These are phyloP conservation scores for Myrmecophaga tridactyla DNA, from an alignment of 2,113 vertebrate genomes.

Conservation along the genomic window DNA sequence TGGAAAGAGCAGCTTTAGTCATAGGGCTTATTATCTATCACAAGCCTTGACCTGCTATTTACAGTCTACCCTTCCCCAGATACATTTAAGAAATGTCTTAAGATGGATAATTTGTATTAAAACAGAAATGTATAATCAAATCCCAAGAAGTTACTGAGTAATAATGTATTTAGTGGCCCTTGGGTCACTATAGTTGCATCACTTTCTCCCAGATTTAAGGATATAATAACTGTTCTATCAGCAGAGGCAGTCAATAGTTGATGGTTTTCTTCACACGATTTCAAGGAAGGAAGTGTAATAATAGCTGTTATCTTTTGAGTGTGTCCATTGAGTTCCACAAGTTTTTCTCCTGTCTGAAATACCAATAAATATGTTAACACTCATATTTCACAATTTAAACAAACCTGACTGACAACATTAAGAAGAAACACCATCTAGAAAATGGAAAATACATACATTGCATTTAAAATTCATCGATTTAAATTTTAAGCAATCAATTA, in stretches of 20 bases:
- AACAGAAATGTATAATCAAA: neutral
- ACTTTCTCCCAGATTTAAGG: conserved; percentile 80
- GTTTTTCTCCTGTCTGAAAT: conserved; percentile 93
- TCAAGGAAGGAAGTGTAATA: conserved; percentile 81
- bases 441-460: neutral
- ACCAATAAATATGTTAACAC: conserved; percentile 63
- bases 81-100: neutral
- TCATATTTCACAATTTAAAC: conserved; percentile 29
- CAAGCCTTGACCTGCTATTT: conserved; percentile 32
- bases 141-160: neutral
- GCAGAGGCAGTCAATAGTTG: conserved; percentile 91
- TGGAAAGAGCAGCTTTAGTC: neutral
- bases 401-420: conserved; percentile 39
- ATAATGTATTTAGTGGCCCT: neutral
- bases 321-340: conserved; percentile 91
- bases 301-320: conserved; percentile 95
- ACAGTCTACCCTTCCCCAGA: conserved; percentile 3
- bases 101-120: neutral
- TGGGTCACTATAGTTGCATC: conserved; percentile 11
- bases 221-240: conserved; percentile 95
- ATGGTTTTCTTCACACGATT: conserved; percentile 72
- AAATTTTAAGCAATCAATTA: neutral
- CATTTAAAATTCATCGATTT: conserved; percentile 40
- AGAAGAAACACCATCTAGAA: conserved; percentile 40
- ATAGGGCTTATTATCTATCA: neutral